Percentiles rank a stretch among this genome's conserved stretches.
Conservation (phyloP, 2,113 vertebrate genomes). For the Microcebus murinus region DNA sequence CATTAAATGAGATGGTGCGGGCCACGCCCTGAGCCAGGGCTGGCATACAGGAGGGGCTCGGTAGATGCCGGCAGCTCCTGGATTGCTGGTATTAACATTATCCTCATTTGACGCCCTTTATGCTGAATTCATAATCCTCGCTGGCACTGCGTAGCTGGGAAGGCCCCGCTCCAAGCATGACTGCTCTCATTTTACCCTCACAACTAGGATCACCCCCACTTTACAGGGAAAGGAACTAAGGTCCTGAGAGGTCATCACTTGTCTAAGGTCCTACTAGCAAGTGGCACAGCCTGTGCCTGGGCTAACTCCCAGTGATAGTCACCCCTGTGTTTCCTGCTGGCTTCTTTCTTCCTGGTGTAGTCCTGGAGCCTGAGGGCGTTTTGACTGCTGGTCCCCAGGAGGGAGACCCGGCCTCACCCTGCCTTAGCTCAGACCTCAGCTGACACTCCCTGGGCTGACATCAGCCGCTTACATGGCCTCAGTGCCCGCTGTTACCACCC, state of each 20-base stretch:
- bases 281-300: neutral
- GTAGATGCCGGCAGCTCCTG: neutral
- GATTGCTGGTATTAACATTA: accelerated
- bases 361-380: neutral
- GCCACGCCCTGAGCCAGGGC: neutral
- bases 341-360: neutral
- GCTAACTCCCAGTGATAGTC: neutral
- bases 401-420: neutral
- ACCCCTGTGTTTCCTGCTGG: no score
- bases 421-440: neutral
- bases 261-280: neutral
- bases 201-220: neutral
- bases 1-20: accelerated
- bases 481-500: accelerated
- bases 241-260: neutral
- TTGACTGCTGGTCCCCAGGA: neutral
- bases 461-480: neutral
- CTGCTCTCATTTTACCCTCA: neutral
- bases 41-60: neutral
- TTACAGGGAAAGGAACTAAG: neutral
- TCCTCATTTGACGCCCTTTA: neutral
- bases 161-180: neutral
- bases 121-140: neutral
- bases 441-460: no score
- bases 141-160: neutral